Conservation (phyloP, 1,140 invertebrate genomes). For the Elymnias hypermnestra region DNA sequence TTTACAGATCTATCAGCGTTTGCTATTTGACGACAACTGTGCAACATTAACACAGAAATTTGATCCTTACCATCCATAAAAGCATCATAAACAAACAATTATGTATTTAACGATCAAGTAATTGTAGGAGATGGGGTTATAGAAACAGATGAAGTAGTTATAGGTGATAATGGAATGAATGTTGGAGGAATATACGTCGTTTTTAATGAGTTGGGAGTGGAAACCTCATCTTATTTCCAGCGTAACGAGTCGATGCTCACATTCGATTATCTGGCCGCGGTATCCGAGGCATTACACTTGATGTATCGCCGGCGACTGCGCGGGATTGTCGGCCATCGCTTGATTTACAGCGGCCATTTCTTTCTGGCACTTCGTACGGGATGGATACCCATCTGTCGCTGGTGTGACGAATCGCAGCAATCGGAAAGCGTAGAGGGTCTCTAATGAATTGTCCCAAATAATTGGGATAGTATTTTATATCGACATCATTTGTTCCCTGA, state of each 20-base stretch:
- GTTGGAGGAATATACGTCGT: slow-evolving; percentile 34
- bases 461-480: slow-evolving; percentile 73
- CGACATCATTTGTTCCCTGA: slow-evolving; percentile 61
- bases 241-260: slow-evolving; percentile 73
- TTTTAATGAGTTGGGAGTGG: slow-evolving; percentile 27
- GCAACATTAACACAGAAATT: slow-evolving; percentile 28
- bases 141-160: slow-evolving; percentile 19
- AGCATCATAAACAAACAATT: background rate
- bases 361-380: slow-evolving; percentile 64
- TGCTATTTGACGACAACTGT: slow-evolving; percentile 44
- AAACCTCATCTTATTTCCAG: slow-evolving; percentile 71
- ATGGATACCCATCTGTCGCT: slow-evolving; percentile 65
- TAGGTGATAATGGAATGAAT: slow-evolving; percentile 37
- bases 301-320: slow-evolving; percentile 69
- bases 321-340: slow-evolving; percentile 65
- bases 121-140: background rate
- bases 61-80: slow-evolving; percentile 35
- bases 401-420: slow-evolving; percentile 65
- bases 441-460: slow-evolving; percentile 75
- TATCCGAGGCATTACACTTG: slow-evolving; percentile 74
- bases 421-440: slow-evolving; percentile 55
- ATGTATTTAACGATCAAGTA: background rate
- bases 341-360: slow-evolving; percentile 71
- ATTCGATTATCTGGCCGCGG: slow-evolving; percentile 73
- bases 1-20: slow-evolving; percentile 71